Percentiles rank a stretch among this genome's conserved stretches.
These are phyloP conservation scores for Anoncus sp. DNA, from an alignment of 2,888 invertebrate genomes.

Conservation along the genomic window DNA sequence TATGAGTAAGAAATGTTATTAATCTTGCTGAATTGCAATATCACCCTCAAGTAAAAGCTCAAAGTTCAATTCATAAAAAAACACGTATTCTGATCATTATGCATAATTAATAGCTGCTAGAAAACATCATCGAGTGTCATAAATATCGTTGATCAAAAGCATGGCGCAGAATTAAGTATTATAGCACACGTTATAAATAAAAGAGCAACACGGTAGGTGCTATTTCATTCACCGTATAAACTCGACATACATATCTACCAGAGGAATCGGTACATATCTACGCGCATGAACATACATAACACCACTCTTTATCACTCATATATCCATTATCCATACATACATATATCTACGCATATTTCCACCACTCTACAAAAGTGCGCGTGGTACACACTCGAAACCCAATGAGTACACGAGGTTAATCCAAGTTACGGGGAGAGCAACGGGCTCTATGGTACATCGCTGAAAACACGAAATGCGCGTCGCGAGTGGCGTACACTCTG, in stretches of 20 bases:
- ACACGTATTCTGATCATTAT: background rate
- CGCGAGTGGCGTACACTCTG: conserved; percentile 5
- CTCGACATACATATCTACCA: background rate
- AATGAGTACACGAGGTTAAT: conserved; percentile 48
- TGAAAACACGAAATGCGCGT: conserved; percentile 51
- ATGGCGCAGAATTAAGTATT: background rate
- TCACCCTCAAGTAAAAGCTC: too few relatives aligned
- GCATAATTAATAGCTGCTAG: background rate
- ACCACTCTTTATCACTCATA: background rate
- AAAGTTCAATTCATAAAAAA: too few relatives aligned
- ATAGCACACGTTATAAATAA: conserved; percentile 9
- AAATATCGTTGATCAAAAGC: background rate
- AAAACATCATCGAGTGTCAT: background rate
- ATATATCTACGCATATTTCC: background rate
- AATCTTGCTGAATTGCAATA: too few relatives aligned
- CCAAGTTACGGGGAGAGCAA: conserved; percentile 46
- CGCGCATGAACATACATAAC: conserved; percentile 26
- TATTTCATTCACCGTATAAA: background rate
- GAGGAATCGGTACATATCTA: background rate
- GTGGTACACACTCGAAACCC: conserved; percentile 27
- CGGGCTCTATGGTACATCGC: conserved; percentile 40
- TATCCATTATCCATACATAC: too few relatives aligned
- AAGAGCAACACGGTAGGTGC: background rate
- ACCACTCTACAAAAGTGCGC: conserved; percentile 25
- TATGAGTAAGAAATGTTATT: too few relatives aligned